phyloP scores from a whole-genome alignment of 2,797 vertebrate species.

The Sphenodon punctatus region DNA sequence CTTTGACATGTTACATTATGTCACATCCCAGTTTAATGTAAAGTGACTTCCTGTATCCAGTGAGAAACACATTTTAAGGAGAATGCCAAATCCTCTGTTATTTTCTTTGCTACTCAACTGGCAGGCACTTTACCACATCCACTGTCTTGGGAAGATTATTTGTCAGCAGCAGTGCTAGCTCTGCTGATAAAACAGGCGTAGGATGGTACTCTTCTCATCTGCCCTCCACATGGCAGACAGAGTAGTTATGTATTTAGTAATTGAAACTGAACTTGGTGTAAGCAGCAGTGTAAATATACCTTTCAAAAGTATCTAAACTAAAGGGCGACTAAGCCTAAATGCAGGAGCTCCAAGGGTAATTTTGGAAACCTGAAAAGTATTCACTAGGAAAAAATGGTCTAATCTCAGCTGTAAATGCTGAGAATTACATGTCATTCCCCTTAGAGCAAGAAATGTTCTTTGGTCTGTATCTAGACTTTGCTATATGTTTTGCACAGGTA shows the following conservation, averaged over 20 bases:
- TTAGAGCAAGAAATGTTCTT: conserved; percentile 35
- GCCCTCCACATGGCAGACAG: not conserved
- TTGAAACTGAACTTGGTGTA: not conserved
- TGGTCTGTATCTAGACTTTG: conserved; percentile 40
- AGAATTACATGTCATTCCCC: conserved; percentile 16
- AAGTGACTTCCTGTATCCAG: conserved; percentile 61
- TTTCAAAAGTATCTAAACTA: conserved; percentile 4
- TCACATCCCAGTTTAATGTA: conserved; percentile 32
- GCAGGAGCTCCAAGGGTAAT: not conserved
- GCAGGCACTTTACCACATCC: conserved; percentile 13
- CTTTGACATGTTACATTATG: conserved; percentile 26
- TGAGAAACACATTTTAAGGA: conserved; percentile 50
- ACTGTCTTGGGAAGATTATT: conserved; percentile 30
- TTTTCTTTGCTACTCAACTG: conserved; percentile 35
- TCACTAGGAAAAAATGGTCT: conserved; percentile 8
- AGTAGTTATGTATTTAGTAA: not conserved
- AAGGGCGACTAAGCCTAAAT: not conserved
- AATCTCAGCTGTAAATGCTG: conserved; percentile 23
- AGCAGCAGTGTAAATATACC: not conserved
- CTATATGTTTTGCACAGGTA: conserved; percentile 30
- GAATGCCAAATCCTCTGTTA: conserved; percentile 11
- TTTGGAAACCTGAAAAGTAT: not conserved
- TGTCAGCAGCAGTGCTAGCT: conserved; percentile 8
- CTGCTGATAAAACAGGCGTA: not conserved
- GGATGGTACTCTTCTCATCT: not conserved